A percentile compares a stretch with the other conserved stretches of the same genome.
These are phyloP conservation scores for Acleris cristana DNA, from an alignment of 2,888 invertebrate species.

Conservation along the genomic window DNA sequence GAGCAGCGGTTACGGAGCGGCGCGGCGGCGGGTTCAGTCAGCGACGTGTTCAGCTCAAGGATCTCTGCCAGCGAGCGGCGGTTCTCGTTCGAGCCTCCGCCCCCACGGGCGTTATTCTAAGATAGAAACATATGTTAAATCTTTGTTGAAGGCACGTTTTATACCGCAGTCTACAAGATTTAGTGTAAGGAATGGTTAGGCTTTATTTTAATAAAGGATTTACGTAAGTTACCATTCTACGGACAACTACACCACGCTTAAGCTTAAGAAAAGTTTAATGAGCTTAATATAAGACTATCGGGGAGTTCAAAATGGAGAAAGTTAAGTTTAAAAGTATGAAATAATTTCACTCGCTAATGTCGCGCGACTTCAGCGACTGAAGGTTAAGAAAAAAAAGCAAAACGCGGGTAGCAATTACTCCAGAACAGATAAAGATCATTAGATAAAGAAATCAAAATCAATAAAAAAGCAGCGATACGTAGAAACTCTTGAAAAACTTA, in stretches of 20 bases:
- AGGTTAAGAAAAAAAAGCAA: background rate
- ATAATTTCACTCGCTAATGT: too few relatives aligned
- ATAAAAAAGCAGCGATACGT: constrained; percentile 10
- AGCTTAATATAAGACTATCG: too few relatives aligned
- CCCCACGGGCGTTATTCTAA: constrained; percentile 64
- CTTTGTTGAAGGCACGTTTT: background rate
- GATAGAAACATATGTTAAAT: constrained; percentile 12
- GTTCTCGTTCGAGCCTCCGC: constrained; percentile 60
- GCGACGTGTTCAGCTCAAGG: constrained; percentile 57
- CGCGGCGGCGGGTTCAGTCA: constrained; percentile 52
- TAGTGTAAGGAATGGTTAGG: too few relatives aligned
- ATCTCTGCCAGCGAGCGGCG: constrained; percentile 67
- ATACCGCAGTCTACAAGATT: too few relatives aligned
- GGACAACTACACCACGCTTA: too few relatives aligned
- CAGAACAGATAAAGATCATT: too few relatives aligned
- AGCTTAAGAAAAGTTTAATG: too few relatives aligned
- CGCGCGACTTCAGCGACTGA: background rate
- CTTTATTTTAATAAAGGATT: background rate
- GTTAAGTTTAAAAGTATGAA: too few relatives aligned
- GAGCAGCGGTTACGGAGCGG: constrained; percentile 45
- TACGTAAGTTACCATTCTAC: background rate
- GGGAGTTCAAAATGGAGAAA: too few relatives aligned
- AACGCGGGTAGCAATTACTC: background rate
- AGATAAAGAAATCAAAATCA: background rate
- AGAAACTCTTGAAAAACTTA: constrained; percentile 46